phyloP scores from a whole-genome alignment of 2,888 invertebrate species.

The Folsomia manolachei region DNA sequence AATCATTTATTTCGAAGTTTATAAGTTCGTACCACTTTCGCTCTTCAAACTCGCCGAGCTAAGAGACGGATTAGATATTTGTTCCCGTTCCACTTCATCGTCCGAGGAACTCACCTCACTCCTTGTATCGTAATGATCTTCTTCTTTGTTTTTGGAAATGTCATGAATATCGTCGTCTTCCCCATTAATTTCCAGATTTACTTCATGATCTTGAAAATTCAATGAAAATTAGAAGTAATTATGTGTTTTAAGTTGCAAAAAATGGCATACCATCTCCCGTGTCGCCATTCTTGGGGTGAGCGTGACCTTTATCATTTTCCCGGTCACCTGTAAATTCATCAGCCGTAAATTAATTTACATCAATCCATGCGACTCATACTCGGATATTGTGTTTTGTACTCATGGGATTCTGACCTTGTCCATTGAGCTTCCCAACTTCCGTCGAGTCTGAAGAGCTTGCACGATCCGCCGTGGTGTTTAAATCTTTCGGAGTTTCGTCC shows the following conservation, averaged over 20 bases:
- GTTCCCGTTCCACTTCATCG: conserved; percentile 61
- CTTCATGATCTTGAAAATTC: conserved; percentile 15
- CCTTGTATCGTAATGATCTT: conserved; percentile 67
- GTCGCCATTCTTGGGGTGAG: too few relatives aligned
- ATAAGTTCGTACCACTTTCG: conserved; percentile 41
- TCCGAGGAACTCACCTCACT: conserved; percentile 85
- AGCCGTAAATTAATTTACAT: too few relatives aligned
- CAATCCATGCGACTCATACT: too few relatives aligned
- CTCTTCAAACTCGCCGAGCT: conserved; percentile 47
- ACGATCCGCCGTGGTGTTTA: neutral
- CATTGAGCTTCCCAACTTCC: neutral
- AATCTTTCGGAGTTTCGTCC: neutral
- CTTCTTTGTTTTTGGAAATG: conserved; percentile 19
- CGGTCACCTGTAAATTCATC: too few relatives aligned
- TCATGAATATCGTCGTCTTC: neutral
- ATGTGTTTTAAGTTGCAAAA: too few relatives aligned
- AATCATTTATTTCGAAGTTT: neutral
- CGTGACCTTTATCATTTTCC: too few relatives aligned
- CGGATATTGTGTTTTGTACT: too few relatives aligned
- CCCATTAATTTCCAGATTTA: conserved; percentile 17
- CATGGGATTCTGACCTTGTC: too few relatives aligned
- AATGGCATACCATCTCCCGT: too few relatives aligned
- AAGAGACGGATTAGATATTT: conserved; percentile 47
- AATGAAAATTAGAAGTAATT: neutral
- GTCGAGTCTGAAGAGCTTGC: neutral